Conservation (phyloP, 2,797 vertebrate genomes). For the Otolemur crassicaudatus region DNA sequence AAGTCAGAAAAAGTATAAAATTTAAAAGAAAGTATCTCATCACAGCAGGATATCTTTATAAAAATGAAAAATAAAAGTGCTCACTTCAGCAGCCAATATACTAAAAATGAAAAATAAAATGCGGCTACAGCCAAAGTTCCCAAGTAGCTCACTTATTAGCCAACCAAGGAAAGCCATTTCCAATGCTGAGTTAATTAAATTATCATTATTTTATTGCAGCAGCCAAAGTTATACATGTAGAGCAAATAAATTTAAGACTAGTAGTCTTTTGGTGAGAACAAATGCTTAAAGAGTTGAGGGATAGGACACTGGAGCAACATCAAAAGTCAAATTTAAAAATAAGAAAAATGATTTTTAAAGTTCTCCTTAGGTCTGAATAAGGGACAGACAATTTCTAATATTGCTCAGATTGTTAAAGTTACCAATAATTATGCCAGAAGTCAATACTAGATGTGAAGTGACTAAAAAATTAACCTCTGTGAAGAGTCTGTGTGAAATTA, state of each 20-base stretch:
- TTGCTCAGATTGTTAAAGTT: not conserved
- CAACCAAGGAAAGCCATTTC: constrained; percentile 8
- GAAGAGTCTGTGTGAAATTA: not conserved
- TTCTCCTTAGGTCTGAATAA: not conserved
- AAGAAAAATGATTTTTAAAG: not conserved
- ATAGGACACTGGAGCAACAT: not conserved
- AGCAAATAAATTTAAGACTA: constrained; percentile 37
- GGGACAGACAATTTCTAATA: not conserved
- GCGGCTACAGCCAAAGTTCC: constrained; percentile 27
- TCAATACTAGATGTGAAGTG: not conserved
- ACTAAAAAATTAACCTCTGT: not conserved
- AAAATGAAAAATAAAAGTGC: constrained; percentile 25
- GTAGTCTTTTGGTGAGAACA: not conserved
- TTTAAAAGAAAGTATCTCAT: not conserved
- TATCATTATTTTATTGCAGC: not conserved
- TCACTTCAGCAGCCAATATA: too few species aligned
- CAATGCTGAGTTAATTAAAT: not conserved
- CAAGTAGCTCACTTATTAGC: not conserved
- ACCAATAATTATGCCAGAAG: not conserved
- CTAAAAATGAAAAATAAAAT: constrained; percentile 29
- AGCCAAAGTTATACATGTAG: not conserved
- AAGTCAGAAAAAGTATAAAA: constrained; percentile 18
- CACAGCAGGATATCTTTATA: not conserved
- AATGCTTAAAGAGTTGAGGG: not conserved
- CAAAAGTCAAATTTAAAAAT: constrained; percentile 31